Evolutionary conservation across 1,140 invertebrate genomes (phyloP), one percentile per base, ranked within the genome.

Genomic region (Listronotus bonariensis): DNA sequence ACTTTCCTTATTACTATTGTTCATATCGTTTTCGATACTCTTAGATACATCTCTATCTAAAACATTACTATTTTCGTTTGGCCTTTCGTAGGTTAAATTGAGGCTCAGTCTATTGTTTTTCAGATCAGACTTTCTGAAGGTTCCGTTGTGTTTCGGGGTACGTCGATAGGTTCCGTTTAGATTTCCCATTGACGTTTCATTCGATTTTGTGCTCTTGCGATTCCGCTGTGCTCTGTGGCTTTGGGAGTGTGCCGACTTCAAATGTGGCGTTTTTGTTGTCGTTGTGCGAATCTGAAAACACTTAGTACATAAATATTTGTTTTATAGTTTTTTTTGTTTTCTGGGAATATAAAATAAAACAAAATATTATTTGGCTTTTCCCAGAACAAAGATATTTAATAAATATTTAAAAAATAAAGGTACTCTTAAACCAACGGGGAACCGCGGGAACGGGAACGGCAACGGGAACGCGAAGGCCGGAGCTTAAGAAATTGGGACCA

Each of bases 131-230:
- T 68, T 71, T 51, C 59, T 57, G 18, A 71, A 71, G 10, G 69
- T 71, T 10, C 53, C 62, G 32, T 65, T 65, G 9, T 36, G 41
- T 42, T 63, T 65, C 11, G 59, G 58, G 9, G 54, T 56, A 17
- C 65, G 42, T 12, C 65, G 54, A 62, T 69, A 72, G 49, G 70
- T 72, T 20, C 67, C 67, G 38, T 69, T 69, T 14, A 56, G 46
- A 17, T 54, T 68, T 42, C 36, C 45, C 8, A 26, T 5, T 18
- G 10, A 49, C 15, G 58, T 54, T 32, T 38, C 46, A 8, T 14
- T 34, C 40, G 8, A 11, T 12, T 41, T 31, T 11, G 38, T 26
- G 20, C 12, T 26, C n/a, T 20, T 15, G 11, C 14, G n/a, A 1
- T 12, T 15, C 11, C 31, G 1, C 3, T 14, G 26, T 26, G 15